Conservation (phyloP, 2,113 vertebrate species). For the Columba livia region DNA sequence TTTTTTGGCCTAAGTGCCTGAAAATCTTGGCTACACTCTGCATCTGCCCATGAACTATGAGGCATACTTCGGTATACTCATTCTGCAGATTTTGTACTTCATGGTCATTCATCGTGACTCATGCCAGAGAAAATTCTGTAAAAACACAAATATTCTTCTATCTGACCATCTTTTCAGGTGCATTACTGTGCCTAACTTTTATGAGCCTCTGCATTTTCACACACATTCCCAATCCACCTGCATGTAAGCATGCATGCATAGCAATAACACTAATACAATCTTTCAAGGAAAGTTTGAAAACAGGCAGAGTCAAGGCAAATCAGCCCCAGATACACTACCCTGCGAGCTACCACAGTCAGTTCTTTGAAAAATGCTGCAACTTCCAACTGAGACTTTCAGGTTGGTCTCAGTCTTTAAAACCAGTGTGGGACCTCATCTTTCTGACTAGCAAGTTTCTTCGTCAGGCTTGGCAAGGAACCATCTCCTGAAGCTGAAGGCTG, state of each 20-base stretch:
- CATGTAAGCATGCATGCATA: neutral
- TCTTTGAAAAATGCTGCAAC: neutral
- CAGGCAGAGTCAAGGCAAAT: neutral
- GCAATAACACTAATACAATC: neutral
- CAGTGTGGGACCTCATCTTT: neutral
- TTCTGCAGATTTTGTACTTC: neutral
- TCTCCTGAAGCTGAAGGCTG: neutral
- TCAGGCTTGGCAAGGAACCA: neutral
- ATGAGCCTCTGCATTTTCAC: neutral
- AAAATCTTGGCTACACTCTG: neutral
- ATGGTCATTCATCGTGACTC: neutral
- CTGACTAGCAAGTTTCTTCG: neutral
- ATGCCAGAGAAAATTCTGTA: neutral
- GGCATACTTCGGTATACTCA: neutral
- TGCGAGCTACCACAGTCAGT: accelerated
- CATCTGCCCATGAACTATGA: neutral
- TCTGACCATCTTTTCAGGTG: neutral
- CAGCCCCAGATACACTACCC: neutral
- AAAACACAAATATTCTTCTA: neutral
- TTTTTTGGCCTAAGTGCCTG: neutral
- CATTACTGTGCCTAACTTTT: slow-evolving; percentile 16
- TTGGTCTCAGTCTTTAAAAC: neutral
- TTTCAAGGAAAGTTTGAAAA: neutral
- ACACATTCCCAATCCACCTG: neutral
- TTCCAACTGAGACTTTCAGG: neutral